These are phyloP conservation scores for Smithornis capensis DNA, from an alignment of 2,113 vertebrate genomes.

Conservation along the genomic window DNA sequence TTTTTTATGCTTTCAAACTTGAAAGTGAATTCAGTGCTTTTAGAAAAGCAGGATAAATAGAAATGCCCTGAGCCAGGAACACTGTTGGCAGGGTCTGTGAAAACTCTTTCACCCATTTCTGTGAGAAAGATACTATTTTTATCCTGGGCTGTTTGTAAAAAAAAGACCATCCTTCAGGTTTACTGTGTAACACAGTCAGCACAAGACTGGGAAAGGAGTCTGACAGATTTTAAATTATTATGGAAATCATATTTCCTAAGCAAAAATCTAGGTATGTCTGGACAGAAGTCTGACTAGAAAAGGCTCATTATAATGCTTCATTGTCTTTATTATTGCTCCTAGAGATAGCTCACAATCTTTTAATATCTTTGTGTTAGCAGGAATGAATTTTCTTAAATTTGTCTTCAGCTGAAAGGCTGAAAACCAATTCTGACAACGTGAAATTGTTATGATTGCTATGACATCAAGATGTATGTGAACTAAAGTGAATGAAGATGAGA, in stretches of 20 bases:
- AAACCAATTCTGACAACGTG: neutral
- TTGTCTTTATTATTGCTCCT: neutral
- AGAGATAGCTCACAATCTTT: neutral
- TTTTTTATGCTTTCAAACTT: conserved; percentile 9
- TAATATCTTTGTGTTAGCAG: neutral
- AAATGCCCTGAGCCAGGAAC: conserved; percentile 39
- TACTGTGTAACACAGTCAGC: neutral
- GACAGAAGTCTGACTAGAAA: neutral
- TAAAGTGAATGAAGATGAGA: neutral
- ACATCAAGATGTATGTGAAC: neutral
- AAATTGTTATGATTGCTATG: neutral
- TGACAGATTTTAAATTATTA: conserved; percentile 10
- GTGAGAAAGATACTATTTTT: conserved; percentile 47
- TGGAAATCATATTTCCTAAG: neutral
- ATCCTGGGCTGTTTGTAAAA: neutral
- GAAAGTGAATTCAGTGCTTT: conserved; percentile 29
- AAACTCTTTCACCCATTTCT: conserved; percentile 56
- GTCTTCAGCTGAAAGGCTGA: neutral
- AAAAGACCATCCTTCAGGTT: conserved; percentile 33
- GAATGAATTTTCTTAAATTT: neutral
- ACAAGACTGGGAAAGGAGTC: neutral
- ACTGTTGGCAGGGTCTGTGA: conserved; percentile 31
- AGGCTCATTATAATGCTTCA: neutral
- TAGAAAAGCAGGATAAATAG: conserved; percentile 44
- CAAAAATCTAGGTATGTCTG: neutral